Base-by-base conservation (phyloP, 2,113 vertebrate species). In the Eulemur macaco region DNA sequence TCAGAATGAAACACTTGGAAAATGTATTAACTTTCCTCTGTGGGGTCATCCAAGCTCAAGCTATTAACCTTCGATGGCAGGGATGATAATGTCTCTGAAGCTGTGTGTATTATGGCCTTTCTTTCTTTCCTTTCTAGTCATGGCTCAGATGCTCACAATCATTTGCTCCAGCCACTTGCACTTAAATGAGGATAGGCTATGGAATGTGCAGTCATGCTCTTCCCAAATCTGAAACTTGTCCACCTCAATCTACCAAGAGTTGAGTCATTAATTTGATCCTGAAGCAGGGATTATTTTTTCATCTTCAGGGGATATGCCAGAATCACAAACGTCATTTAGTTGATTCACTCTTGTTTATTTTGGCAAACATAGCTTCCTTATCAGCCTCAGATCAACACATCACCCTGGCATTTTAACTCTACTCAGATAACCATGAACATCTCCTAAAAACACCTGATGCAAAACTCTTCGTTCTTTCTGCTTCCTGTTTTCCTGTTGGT, bases 1-100 rank as follows among this genome's bases (percentile, higher is more conserved):
- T 94, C 76, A 92, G 68, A 93, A 94, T 74, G 13, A 92, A 96
- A 91, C 69, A 31, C 25, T 94, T 73, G 29, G 18, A 90, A 78
- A 64, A 47, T 47, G 4, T n/a, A 82, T 82, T 77, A 66, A 39
- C n/a, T 78, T 84, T 90, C n/a, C n/a, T 69, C 15, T 29, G 3
- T 37, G 8, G n/a, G 9, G n/a, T 80, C 81, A 68, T 81, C 54
- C 60, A 58, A 3, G 13, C 29, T 82, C 23, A 56, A 66, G 31
- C 80, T 96, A 80, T 80, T 86, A 83, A 74, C 73, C 82, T 94
- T 77, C 50, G 18, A 0, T 39, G 9, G 20, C 31, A 96, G 8
- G 12, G 42, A 68, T 45, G 11, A 37, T n/a, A n/a, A 56, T 81
- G 7, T 74, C 23, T 85, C 80, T 85, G 17, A 69, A 92, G 29